Percentiles rank a stretch among this genome's conserved stretches.
phyloP scores from a whole-genome alignment of 2,888 invertebrate species.

The Exocentrus adspersus region DNA sequence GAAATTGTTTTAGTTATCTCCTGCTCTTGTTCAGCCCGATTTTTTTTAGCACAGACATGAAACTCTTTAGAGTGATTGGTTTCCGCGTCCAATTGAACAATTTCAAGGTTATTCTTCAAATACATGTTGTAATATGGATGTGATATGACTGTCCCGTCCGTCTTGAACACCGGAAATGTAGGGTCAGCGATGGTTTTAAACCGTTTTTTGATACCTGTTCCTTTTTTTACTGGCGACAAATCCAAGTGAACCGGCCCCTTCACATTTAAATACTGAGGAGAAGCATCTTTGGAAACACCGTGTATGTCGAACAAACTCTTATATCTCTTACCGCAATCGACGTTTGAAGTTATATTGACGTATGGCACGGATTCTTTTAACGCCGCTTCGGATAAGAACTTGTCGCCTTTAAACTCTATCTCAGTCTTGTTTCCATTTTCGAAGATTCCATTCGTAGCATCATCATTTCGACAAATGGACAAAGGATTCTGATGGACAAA shows the following conservation, averaged over 20 bases:
- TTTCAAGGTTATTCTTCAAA: constrained; percentile 12
- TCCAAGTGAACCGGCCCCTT: constrained; percentile 69
- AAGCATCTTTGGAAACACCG: constrained; percentile 67
- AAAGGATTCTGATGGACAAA: constrained; percentile 77
- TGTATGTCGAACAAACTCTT: constrained; percentile 74
- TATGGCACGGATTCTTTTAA: constrained; percentile 31
- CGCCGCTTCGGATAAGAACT: neutral
- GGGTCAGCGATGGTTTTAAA: constrained; percentile 81
- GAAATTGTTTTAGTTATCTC: too few relatives aligned
- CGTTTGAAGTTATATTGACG: constrained; percentile 40
- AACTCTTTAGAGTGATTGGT: constrained; percentile 16
- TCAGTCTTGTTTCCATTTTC: constrained; percentile 13
- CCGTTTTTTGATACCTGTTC: constrained; percentile 35
- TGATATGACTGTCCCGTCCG: constrained; percentile 79
- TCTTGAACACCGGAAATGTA: constrained; percentile 78
- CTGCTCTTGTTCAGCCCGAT: neutral
- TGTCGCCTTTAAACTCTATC: neutral
- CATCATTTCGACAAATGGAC: constrained; percentile 77
- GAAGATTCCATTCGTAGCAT: constrained; percentile 39
- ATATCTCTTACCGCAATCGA: constrained; percentile 54
- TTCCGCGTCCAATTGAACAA: constrained; percentile 21
- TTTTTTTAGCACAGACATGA: neutral
- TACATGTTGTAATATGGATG: constrained; percentile 26
- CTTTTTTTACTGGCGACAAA: constrained; percentile 58
- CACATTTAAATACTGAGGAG: constrained; percentile 46